Evolutionary conservation across 2,113 vertebrate species (phyloP).

Genomic region (Noturus placidus): DNA sequence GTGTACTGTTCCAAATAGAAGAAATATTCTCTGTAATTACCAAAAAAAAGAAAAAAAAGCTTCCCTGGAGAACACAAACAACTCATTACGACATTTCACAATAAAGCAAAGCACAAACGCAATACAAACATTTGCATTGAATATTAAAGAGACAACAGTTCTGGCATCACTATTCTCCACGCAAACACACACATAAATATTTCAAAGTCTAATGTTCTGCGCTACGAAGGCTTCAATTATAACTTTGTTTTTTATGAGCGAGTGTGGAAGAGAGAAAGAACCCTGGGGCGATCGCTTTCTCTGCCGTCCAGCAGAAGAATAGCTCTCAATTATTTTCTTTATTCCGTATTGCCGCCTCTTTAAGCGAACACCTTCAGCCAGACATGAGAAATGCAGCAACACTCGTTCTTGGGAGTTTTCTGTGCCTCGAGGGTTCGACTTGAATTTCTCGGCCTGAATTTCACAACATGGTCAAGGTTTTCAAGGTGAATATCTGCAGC

Average conservation of each 20-base stretch:
- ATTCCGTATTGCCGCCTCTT: slow-evolving; percentile 40
- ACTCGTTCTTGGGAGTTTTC: slow-evolving; percentile 31
- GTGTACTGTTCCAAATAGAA: slow-evolving; percentile 25
- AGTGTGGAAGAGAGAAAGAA: slow-evolving; percentile 23
- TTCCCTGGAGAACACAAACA: slow-evolving; percentile 41
- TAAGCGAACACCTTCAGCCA: slow-evolving; percentile 43
- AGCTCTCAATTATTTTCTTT: slow-evolving; percentile 52
- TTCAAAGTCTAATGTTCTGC: slow-evolving; percentile 49
- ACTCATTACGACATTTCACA: slow-evolving; percentile 44
- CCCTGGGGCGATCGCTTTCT: slow-evolving; percentile 44
- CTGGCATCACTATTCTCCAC: slow-evolving; percentile 29
- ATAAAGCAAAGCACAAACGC: slow-evolving; percentile 39
- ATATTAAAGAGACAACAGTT: slow-evolving; percentile 47
- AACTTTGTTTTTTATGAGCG: slow-evolving; percentile 35
- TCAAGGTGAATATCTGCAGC: slow-evolving; percentile 4
- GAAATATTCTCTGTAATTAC: slow-evolving; percentile 33
- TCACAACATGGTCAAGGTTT: neutral
- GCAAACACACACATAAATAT: slow-evolving; percentile 41
- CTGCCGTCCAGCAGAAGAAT: slow-evolving; percentile 47
- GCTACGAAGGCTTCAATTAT: slow-evolving; percentile 52
- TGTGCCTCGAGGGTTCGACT: neutral
- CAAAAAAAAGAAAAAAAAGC: neutral
- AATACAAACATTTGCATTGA: slow-evolving; percentile 46
- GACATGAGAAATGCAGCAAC: slow-evolving; percentile 42
- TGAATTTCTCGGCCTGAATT: slow-evolving; percentile 2